Conservation (phyloP, 2,797 vertebrate species). For the Scolopax rusticola region DNA sequence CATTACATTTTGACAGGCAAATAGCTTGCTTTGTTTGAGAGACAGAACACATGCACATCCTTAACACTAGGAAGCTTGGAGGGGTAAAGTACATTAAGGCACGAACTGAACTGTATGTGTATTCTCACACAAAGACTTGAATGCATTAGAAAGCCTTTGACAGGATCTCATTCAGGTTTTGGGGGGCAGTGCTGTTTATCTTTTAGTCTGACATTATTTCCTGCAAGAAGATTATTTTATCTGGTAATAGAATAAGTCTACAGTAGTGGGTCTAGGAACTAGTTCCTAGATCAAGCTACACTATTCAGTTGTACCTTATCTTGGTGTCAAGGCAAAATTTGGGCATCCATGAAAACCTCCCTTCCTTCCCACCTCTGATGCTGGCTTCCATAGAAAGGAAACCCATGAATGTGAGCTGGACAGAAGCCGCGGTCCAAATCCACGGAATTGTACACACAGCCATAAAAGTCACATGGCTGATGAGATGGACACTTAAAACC, state of each 20-base stretch:
- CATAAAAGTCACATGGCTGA: neutral
- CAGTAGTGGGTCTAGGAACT: neutral
- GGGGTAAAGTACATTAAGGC: neutral
- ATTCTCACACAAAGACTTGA: neutral
- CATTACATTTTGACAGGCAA: neutral
- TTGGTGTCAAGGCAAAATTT: neutral
- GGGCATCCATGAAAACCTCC: neutral
- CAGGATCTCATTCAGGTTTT: neutral
- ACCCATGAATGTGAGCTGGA: neutral
- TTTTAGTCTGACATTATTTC: neutral
- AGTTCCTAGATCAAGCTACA: neutral
- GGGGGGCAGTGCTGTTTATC: accelerated
- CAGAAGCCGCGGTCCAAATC: neutral
- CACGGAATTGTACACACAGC: neutral
- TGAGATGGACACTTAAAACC: neutral
- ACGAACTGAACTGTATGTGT: neutral
- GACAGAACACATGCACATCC: neutral
- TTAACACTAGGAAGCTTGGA: neutral
- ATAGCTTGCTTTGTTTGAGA: neutral
- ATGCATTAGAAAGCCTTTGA: neutral
- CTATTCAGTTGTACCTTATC: neutral
- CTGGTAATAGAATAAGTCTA: neutral
- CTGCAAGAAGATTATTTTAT: neutral
- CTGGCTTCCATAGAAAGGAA: neutral
- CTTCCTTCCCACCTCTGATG: neutral